A percentile compares a stretch with the other conserved stretches of the same genome.
Conservation (phyloP, 2,113 vertebrate species). For the Esox niger region DNA sequence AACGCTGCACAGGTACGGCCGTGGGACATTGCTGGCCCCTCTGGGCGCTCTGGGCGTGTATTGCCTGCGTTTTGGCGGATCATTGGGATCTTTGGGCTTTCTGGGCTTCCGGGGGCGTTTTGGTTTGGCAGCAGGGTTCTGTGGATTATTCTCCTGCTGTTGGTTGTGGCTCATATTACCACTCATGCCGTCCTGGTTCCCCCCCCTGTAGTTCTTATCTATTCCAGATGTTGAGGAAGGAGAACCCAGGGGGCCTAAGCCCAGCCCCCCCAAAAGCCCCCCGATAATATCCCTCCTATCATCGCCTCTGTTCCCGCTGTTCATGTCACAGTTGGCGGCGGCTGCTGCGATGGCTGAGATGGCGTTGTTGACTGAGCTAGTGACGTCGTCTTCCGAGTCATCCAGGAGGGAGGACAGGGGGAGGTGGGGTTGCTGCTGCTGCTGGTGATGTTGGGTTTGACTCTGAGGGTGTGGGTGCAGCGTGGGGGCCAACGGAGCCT, state of each 20-base stretch:
- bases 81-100: slow-evolving; percentile 72
- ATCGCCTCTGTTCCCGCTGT: slow-evolving; percentile 71
- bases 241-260: slow-evolving; percentile 71
- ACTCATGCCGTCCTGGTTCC: slow-evolving; percentile 66
- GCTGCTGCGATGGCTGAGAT: slow-evolving; percentile 79
- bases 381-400: slow-evolving; percentile 80
- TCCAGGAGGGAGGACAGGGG: slow-evolving; percentile 79
- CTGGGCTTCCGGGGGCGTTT: slow-evolving; percentile 78
- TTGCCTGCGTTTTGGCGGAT: slow-evolving; percentile 68
- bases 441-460: slow-evolving; percentile 76
- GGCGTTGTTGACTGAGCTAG: slow-evolving; percentile 78
- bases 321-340: slow-evolving; percentile 53
- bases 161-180: slow-evolving; percentile 35
- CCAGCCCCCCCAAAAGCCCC: slow-evolving; percentile 76
- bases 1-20: slow-evolving; percentile 87
- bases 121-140: slow-evolving; percentile 67
- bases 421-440: slow-evolving; percentile 74
- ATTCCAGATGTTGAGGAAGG: slow-evolving; percentile 71
- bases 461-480: slow-evolving; percentile 78
- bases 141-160: slow-evolving; percentile 55
- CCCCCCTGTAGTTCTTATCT: slow-evolving; percentile 72
- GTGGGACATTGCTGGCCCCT: slow-evolving; percentile 70
- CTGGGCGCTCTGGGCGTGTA: slow-evolving; percentile 63
- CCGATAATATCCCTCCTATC: slow-evolving; percentile 78
- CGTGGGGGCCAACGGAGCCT: slow-evolving; percentile 78